phyloP scores from a whole-genome alignment of 2,888 invertebrate genomes.

The Ceramica pisi region DNA sequence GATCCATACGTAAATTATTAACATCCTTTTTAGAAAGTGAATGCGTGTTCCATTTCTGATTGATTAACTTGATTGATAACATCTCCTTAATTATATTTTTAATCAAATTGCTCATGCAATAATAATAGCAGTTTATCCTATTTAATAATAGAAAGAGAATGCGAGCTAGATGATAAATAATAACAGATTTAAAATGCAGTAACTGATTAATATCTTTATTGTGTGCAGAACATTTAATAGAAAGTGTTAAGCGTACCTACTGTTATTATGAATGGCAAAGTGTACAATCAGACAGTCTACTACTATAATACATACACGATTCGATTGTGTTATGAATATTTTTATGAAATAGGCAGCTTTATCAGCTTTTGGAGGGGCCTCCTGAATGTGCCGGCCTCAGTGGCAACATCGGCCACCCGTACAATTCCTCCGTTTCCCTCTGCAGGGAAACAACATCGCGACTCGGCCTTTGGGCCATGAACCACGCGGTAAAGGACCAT shows the following conservation, averaged over 20 bases:
- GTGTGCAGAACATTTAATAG: conserved; percentile 38
- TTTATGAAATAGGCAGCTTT: too few relatives aligned
- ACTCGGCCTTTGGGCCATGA: too few relatives aligned
- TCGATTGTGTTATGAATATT: background rate
- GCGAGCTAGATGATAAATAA: conserved; percentile 20
- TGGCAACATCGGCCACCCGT: too few relatives aligned
- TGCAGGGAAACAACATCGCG: too few relatives aligned
- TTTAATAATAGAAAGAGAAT: conserved; percentile 36
- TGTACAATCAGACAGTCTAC: background rate
- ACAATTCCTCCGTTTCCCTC: too few relatives aligned
- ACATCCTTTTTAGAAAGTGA: conserved; percentile 6
- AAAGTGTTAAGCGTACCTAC: conserved; percentile 36
- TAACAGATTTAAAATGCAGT: conserved; percentile 46
- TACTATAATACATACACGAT: too few relatives aligned
- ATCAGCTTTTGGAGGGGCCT: too few relatives aligned
- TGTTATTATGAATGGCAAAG: conserved; percentile 30
- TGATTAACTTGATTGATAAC: conserved; percentile 19
- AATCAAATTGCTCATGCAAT: conserved; percentile 26
- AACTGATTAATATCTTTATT: conserved; percentile 57
- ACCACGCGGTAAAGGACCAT: too few relatives aligned
- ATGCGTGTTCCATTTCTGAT: background rate
- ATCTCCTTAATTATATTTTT: conserved; percentile 1
- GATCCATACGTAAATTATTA: background rate
- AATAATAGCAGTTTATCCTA: conserved; percentile 31
- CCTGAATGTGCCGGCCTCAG: too few relatives aligned